These are phyloP conservation scores for Garra rufa DNA, from an alignment of 2,113 vertebrate species.

Conservation along the genomic window DNA sequence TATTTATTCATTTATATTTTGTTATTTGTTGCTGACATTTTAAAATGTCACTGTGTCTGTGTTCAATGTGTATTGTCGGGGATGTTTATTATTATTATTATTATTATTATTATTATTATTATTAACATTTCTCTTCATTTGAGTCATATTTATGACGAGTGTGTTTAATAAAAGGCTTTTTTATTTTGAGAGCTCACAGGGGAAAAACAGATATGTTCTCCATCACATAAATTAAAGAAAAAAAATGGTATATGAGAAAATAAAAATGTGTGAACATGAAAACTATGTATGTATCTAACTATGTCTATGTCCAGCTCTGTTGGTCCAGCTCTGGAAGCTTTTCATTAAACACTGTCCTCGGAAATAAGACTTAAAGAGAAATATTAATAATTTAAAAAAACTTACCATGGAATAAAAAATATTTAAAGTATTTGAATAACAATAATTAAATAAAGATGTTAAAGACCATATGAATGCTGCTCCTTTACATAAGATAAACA, in stretches of 20 bases:
- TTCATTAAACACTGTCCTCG: too few species aligned
- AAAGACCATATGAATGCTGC: too few species aligned
- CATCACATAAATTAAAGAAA: not conserved
- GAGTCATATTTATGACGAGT: not conserved
- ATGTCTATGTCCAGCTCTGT: too few species aligned
- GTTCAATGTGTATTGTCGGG: too few species aligned
- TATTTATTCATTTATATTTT: not conserved
- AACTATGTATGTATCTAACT: not conserved
- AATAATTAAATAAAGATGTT: too few species aligned
- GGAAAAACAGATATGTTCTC: not conserved
- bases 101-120: not conserved
- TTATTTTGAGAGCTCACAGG: not conserved
- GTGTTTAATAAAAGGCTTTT: not conserved
- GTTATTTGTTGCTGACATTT: not conserved
- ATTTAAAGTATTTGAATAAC: too few species aligned
- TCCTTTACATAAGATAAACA: too few species aligned
- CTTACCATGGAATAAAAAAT: too few species aligned
- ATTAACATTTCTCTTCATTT: not conserved
- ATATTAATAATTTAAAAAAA: too few species aligned
- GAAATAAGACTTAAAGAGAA: too few species aligned
- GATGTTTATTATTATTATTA: not conserved
- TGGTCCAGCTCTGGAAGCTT: too few species aligned
- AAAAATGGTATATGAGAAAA: not conserved
- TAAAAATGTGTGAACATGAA: not conserved
- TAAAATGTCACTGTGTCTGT: not conserved